Conservation (phyloP, 2,113 vertebrate genomes). For the Lynx canadensis region DNA sequence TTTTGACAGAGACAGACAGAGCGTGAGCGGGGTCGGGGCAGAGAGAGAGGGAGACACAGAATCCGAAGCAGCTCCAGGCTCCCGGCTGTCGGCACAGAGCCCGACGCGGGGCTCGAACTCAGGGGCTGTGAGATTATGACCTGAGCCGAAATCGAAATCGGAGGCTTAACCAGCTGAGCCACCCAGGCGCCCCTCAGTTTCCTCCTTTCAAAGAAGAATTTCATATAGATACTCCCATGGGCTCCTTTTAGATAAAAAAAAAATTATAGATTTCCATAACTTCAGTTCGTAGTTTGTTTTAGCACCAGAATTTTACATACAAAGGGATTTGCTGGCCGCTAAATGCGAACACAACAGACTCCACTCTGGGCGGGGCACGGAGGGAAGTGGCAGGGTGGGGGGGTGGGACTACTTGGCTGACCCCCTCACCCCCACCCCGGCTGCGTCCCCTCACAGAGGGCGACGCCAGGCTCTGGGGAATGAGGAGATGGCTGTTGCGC, state of each 20-base stretch:
- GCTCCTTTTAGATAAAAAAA: background rate
- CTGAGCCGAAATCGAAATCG: no score
- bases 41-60: no score
- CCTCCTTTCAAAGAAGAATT: background rate
- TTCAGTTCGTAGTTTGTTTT: conserved; percentile 18
- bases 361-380: background rate
- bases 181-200: background rate
- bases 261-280: background rate
- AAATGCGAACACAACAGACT: background rate
- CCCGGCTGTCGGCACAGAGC: no score
- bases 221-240: background rate
- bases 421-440: background rate
- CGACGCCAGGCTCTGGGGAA: background rate
- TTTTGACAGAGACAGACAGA: no score
- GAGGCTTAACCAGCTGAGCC: no score
- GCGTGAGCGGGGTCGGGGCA: no score
- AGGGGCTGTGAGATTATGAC: no score
- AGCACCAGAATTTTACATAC: conserved; percentile 3
- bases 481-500: background rate
- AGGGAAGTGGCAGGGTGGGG: background rate
- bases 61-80: no score
- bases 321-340: background rate
- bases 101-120: no score
- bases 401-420: background rate
- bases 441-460: background rate